Base-by-base conservation (phyloP, 2,888 invertebrate species). In the Willowsia nigromaculata region DNA sequence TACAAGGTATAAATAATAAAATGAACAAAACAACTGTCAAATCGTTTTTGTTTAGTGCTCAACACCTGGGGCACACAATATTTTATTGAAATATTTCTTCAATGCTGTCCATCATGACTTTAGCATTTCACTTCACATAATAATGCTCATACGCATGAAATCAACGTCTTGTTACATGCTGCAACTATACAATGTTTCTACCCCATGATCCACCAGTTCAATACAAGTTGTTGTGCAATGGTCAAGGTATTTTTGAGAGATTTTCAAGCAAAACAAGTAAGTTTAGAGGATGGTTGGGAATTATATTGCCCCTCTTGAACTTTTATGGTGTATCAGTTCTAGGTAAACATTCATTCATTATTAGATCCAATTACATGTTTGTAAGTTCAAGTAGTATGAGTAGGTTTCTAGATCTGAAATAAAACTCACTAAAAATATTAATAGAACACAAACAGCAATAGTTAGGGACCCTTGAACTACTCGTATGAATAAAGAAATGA, bases 21-120 rank as follows among this genome's bases (percentile, higher is more conserved):
- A 15, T 37, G 56, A 59, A 85, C 85, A 85, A 85, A 33, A 18
- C 85, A 85, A 85, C 76, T 85, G 85, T 85, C 85, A 85, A 85
- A 76, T 30, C 40, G 59, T 27, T 30, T 27, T 76, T 85, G 74
- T 85, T 74, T 74, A 59, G 40, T 76, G 59, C 22, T 85, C 85
- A 85, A 76, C 85, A 85, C 85, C 85, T 85, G 85, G 53, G 37
- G 22, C 25, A 47, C 37, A 62, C 4, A n/a, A n/a, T n/a, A 62
- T 62, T 27, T 27, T 62, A 43, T 43, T 3, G 43, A 6, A 43
- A 13, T 43, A 13, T 43, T 43, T 43, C 6, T 43, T 43, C 9
- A 43, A 43, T 9, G 13, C 43, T 13, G 43, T 13, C 43, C 43
- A 13, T 18, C 18, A 18, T 56, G 18, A 9, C 18, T 56, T 18